Evolutionary conservation across 1,140 invertebrate genomes (phyloP).

Genomic region (Cotesia chilonis): DNA sequence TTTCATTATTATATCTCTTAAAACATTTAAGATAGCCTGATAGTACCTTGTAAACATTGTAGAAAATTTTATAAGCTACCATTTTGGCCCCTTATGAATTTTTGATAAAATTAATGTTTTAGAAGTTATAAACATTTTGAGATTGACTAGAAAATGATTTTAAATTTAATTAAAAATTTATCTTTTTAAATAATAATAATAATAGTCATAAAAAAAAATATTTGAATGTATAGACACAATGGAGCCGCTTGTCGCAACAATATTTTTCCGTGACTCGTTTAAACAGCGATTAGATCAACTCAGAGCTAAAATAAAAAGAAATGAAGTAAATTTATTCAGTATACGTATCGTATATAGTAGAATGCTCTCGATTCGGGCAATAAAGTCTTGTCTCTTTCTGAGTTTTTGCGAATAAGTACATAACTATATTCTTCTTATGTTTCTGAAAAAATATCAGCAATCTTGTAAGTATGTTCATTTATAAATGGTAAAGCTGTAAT

Average conservation of each 20-base stretch:
- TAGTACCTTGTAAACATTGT: too few species aligned
- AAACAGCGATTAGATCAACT: conserved; percentile 40
- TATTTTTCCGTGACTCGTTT: conserved; percentile 34
- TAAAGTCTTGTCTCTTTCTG: not conserved
- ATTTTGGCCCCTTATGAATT: too few species aligned
- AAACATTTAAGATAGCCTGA: too few species aligned
- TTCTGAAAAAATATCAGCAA: too few species aligned
- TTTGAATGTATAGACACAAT: not conserved
- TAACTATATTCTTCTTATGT: too few species aligned
- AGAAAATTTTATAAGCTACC: too few species aligned
- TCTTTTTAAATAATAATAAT: not conserved
- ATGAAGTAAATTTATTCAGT: not conserved
- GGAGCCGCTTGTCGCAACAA: conserved; percentile 31
- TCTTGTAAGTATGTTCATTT: too few species aligned
- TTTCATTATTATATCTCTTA: too few species aligned
- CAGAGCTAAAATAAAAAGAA: not conserved
- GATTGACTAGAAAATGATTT: conserved; percentile 14
- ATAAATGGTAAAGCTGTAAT: too few species aligned
- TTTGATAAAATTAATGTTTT: too few species aligned
- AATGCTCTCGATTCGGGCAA: not conserved
- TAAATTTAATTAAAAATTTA: too few species aligned
- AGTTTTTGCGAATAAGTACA: not conserved
- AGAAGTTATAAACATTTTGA: not conserved
- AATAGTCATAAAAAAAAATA: not conserved
- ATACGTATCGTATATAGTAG: not conserved